Evolutionary conservation across 1,140 invertebrate species (phyloP), one percentile per base, ranked within the genome.

Genomic region (Magallana angulata): DNA sequence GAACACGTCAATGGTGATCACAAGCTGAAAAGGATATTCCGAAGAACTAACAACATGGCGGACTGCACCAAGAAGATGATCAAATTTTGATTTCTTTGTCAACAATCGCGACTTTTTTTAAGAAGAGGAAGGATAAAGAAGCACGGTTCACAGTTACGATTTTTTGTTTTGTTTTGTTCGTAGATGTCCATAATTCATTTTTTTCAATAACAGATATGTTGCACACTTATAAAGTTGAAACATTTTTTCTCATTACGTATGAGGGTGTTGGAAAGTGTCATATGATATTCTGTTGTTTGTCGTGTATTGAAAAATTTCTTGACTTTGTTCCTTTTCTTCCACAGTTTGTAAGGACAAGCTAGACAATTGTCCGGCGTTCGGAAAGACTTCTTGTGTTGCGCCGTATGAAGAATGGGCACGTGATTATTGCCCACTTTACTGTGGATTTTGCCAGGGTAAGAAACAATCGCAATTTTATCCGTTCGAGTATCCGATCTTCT

Each of bases 381-480:
- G 88, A n/a, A n/a, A 86, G 62, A 68, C 58, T 8, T 81, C 91
- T 8, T 91, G 91, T 85, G 64, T 14, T 30, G 89, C 36, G 1
- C 82, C 85, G 7, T 91, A 90, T 64, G 62, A 56, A 24, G 7
- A 84, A 1, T 92, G 91, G 91, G 90, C 91, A 57, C 59, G 68
- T 18, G 87, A 90, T 57, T 90, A 92, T 84, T 92, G 91, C 85
- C 82, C 89, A 60, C 68, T 84, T 18, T 89, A 86, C 59, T 92
- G 91, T 87, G 84, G 85, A 81, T 87, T 91, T n/a, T 92, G 91
- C 85, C 82, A 87, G 89, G 83, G 86, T 82, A 82, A 36, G 36
- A n/a, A 14, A 18, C 18, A 7, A n/a, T 24, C 71, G 5, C n/a
- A 48, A 48, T 48, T 48, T 48, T 48, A 48, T 48, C 36, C 36